Evolutionary conservation across 2,888 invertebrate genomes (phyloP).

Genomic region (Pegoplata infirma): DNA sequence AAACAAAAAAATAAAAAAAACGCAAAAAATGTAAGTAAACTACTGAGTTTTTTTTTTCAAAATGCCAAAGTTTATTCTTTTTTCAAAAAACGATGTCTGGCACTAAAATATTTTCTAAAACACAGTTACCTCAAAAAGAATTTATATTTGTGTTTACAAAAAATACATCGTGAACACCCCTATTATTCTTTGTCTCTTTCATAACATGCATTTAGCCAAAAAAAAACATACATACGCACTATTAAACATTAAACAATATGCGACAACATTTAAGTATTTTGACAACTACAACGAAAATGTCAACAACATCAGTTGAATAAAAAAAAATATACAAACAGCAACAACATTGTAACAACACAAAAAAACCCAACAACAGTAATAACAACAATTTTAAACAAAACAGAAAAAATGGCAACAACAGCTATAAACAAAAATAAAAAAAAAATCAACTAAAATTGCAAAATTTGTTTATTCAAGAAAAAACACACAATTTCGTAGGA

Average conservation of each 20-base stretch:
- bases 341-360: conserved; percentile 37
- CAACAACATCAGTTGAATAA: conserved; percentile 50
- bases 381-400: conserved; percentile 1
- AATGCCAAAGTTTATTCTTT: no score
- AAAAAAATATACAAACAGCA: conserved; percentile 9
- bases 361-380: conserved; percentile 12
- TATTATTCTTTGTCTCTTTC: not conserved
- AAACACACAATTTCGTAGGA: conserved; percentile 48
- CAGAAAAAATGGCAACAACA: not conserved
- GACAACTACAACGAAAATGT: conserved; percentile 61
- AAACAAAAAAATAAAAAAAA: no score
- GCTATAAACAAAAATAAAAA: not conserved
- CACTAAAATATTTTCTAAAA: no score
- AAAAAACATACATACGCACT: conserved; percentile 47
- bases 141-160: no score
- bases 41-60: no score
- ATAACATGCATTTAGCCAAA: not conserved
- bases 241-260: conserved; percentile 46
- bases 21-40: no score
- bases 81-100: no score
- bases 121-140: no score
- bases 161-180: no score
- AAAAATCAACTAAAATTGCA: conserved; percentile 28
- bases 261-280: conserved; percentile 46
- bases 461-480: conserved; percentile 51